Evolutionary conservation across 2,113 vertebrate species (phyloP).

Genomic region (Alaudala cheleensis): DNA sequence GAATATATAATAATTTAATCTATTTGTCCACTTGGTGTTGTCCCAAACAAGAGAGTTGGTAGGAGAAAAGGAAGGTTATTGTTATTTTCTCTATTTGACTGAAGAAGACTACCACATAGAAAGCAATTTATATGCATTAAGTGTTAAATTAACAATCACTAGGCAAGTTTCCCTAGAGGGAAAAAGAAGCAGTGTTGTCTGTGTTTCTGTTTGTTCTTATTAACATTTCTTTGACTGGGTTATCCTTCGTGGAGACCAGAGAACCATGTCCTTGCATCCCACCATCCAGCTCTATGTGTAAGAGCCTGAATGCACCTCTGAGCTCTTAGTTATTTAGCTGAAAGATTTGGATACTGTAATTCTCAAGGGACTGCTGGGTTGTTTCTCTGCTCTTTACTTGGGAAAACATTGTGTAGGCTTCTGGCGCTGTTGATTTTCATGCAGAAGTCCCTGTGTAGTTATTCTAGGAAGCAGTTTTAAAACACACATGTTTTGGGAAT

Average conservation of each 20-base stretch:
- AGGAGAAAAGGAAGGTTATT: not conserved
- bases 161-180: not conserved
- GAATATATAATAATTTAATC: not conserved
- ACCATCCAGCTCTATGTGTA: accelerated
- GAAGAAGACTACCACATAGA: not conserved
- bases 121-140: not conserved
- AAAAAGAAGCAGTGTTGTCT: not conserved
- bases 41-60: not conserved
- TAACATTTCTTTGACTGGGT: not conserved
- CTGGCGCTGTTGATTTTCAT: not conserved
- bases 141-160: not conserved
- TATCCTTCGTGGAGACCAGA: not conserved
- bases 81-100: not conserved
- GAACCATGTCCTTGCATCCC: not conserved
- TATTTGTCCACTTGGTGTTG: not conserved
- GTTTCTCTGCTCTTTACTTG: not conserved
- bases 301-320: not conserved
- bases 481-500: not conserved
- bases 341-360: not conserved
- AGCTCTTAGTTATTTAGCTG: not conserved
- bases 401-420: not conserved
- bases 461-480: not conserved
- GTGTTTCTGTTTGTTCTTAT: not conserved
- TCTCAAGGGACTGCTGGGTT: not conserved
- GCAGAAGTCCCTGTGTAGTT: not conserved